Base-by-base conservation (phyloP, 2,888 invertebrate species). In the Drosophila picticornis region DNA sequence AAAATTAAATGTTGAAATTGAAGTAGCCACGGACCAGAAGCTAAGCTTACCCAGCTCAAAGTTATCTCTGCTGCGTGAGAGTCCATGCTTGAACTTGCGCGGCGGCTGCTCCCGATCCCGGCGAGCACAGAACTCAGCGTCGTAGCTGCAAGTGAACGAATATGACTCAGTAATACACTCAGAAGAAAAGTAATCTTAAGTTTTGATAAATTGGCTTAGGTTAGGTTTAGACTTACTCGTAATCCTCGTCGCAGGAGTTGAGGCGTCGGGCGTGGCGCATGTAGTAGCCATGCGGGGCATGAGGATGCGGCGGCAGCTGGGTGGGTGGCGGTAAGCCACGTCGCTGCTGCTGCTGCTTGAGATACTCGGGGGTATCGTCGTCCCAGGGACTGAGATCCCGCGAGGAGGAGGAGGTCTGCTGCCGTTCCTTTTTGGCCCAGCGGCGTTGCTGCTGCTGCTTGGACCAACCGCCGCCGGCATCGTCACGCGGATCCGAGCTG, bases 311-410 rank as follows among this genome's bases (percentile, higher is more conserved):
- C 0, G 69, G 58, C 53, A 63, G 75, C 63, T 81, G 58, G 11
- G 80, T 56, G 32, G 56, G 77, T 57, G 55, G 80, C 38, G 62
- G 79, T 77, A 53, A 66, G 25, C 65, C 71, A 46, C 76, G 73
- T 0, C 77, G 84, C 10, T 91, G 91, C 36, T 91, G 94, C 93
- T 92, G 91, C 36, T 91, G 94, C 93, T 93, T 94, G 91, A 91
- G 93, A 91, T 94, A 94, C 81, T 94, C 95, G 74, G 93, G 94
- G 87, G 83, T 94, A 84, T 97, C 97, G 75, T 96, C 96, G 73
- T 97, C 96, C 97, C 97, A 97, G 3, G 96, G 96, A 55, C 97
- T 96, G 29, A 96, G 95, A 91, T 97, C 97, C 0, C 97, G 94
- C 0, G 96, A 96, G 10, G 96, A 96, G 0, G 96, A 96, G 0